These are phyloP conservation scores for Urocyon cinereoargenteus DNA, from an alignment of 2,797 vertebrate genomes.

Conservation along the genomic window DNA sequence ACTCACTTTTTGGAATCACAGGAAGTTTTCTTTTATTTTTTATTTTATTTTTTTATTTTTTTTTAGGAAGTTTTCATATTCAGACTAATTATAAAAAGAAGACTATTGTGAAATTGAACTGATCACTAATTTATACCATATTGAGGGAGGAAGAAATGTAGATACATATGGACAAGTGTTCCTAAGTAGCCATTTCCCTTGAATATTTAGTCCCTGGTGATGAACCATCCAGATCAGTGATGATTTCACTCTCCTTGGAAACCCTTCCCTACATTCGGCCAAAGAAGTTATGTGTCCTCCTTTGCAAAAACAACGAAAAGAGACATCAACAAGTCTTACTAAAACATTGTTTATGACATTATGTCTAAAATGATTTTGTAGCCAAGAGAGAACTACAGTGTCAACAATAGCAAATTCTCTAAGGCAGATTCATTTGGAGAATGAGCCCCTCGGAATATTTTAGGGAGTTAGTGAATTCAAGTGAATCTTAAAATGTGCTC, in stretches of 20 bases:
- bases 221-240: background rate
- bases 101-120: background rate
- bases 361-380: background rate
- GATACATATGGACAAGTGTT: background rate
- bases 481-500: background rate
- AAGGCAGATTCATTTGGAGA: background rate
- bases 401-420: background rate
- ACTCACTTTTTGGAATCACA: background rate
- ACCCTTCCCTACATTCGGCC: background rate
- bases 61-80: no score
- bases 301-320: background rate
- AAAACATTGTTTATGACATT: background rate
- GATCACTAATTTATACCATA: background rate
- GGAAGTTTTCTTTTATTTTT: no score
- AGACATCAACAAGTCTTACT: background rate
- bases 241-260: background rate
- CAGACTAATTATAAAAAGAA: constrained; percentile 3
- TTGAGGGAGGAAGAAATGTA: background rate
- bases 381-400: background rate
- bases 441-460: background rate
- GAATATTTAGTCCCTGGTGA: background rate
- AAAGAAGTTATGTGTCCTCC: background rate
- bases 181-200: background rate
- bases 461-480: background rate
- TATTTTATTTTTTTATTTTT: no score